Evolutionary conservation across 2,888 invertebrate genomes (phyloP), one percentile per base, ranked within the genome.

Genomic region (Torymus auratus): DNA sequence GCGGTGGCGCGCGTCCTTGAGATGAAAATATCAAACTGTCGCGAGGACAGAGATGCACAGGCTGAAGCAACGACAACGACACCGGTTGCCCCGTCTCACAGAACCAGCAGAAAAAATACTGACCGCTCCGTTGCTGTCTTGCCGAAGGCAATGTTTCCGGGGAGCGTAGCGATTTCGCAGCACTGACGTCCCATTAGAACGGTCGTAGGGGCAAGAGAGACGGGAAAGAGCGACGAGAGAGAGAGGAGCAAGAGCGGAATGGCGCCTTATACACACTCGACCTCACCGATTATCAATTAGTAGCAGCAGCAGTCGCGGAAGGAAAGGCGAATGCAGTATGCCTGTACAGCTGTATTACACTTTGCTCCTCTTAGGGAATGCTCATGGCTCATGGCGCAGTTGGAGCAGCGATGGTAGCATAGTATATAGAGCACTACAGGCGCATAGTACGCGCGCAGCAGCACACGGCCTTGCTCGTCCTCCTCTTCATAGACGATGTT

Each of bases 201-300:
- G 50, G 41, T 41, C 7, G 5, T 7, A 41, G 41, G 41, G 5
- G 41, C 41, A 41, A 41, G 41, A 7, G 41, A 41, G 41, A 41
- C 41, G 41, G 41, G 41, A 41, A 41, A 41, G 41, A 28, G 28
- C 28, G 3, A 2, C 1, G 5, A 28, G 28, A 28, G 28, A 7
- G 41, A 41, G 41, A 41, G 41, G 7, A 7, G 15, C 12, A 20
- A 41, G n/a, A 75, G 60, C 14, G 50, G 50, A 56, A 70, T 50
- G 20, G 23, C 14, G 52, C 17, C 14, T 28, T 28, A 55, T 41
- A 14, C 53, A 55, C 41, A 7, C 41, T 41, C 41, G 41, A 41
- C 41, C 74, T 73, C 56, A 58, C 12, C 74, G 74, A 70, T 79
- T 74, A 74, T 74, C 79, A 74, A 79, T 74, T 74, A 73, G 41